Conservation (phyloP, 2,797 vertebrate genomes). For the Eospalax fontanierii region DNA sequence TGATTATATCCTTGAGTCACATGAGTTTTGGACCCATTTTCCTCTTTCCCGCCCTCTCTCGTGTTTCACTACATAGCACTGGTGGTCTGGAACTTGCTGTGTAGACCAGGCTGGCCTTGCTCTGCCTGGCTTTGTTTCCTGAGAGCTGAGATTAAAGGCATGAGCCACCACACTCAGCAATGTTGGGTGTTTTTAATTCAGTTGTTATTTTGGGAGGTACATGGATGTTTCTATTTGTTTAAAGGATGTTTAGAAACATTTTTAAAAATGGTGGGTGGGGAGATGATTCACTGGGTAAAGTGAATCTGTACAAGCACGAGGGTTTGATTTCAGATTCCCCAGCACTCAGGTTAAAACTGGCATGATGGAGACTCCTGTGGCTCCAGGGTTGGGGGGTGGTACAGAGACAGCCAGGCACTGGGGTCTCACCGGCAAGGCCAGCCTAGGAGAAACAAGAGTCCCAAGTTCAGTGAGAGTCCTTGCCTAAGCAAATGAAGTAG, state of each 20-base stretch:
- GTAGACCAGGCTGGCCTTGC: no score
- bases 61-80: no score
- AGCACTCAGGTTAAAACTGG: no score
- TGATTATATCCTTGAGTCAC: neutral
- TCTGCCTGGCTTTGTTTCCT: no score
- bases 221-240: conserved; percentile 15
- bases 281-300: neutral
- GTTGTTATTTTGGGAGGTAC: conserved; percentile 27
- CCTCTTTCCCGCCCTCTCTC: no score
- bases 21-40: neutral
- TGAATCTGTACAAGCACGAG: neutral
- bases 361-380: neutral
- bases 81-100: no score
- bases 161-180: neutral
- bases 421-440: neutral
- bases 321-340: neutral
- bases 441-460: neutral
- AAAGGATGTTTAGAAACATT: conserved; percentile 52
- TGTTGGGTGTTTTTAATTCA: neutral
- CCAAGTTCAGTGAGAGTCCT: neutral
- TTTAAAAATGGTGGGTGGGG: neutral
- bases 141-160: no score
- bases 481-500: no score
- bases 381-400: no score
- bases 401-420: no score